These are phyloP conservation scores for Drosophila pseudotakahashii DNA, from an alignment of 2,888 invertebrate species.

Conservation along the genomic window DNA sequence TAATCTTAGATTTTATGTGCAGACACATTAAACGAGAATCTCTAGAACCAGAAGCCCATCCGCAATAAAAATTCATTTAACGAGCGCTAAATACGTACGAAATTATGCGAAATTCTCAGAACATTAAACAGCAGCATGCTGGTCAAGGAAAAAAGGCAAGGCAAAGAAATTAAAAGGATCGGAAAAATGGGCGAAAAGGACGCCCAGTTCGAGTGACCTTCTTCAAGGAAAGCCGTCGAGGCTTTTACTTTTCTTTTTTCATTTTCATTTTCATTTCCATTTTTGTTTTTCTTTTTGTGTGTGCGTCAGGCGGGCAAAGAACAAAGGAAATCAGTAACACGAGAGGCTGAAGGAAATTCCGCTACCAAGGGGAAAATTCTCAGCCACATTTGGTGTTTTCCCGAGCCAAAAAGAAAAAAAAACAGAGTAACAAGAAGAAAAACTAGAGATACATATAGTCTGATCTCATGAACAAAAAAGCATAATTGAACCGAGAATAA, in stretches of 20 bases:
- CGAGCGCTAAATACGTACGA: constrained; percentile 42
- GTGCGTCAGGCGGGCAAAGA: constrained; percentile 48
- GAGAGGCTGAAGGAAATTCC: constrained; percentile 19
- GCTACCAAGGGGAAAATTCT: constrained; percentile 12
- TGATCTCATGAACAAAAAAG: constrained; percentile 24
- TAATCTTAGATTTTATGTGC: constrained; percentile 34
- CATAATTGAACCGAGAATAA: constrained; percentile 17
- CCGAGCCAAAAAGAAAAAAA: neutral
- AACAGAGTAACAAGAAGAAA: neutral
- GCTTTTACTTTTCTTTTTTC: constrained; percentile 27
- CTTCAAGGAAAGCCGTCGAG: constrained; percentile 66
- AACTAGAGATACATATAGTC: constrained; percentile 19
- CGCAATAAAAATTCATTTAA: constrained; percentile 37
- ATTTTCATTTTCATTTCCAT: constrained; percentile 11
- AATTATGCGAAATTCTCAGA: constrained; percentile 55
- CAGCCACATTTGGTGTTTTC: constrained; percentile 11
- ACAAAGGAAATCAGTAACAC: constrained; percentile 30
- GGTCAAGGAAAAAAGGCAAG: constrained; percentile 51
- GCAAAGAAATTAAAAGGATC: constrained; percentile 2
- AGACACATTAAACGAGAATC: constrained; percentile 38
- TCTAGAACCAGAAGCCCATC: constrained; percentile 1
- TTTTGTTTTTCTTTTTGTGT: constrained; percentile 36
- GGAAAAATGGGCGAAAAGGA: constrained; percentile 21
- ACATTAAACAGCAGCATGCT: constrained; percentile 47
- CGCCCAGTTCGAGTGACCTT: constrained; percentile 57